Base-by-base conservation (phyloP, 2,113 vertebrate species). In the Podarcis cretensis region DNA sequence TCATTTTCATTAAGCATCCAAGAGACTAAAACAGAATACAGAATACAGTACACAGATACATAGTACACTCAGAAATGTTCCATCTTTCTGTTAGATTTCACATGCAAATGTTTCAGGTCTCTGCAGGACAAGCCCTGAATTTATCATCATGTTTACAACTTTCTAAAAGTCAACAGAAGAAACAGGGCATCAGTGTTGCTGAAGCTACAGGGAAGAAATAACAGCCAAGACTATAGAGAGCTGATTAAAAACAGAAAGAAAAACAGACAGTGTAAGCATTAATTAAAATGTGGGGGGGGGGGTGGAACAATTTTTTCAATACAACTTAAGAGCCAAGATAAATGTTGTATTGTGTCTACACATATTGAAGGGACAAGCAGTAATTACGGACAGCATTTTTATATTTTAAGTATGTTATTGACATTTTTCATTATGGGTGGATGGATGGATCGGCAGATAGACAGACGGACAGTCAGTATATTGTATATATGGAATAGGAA, bases 181-280 rank as follows among this genome's bases (percentile, higher is more conserved):
- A 71, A 43, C 77, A 13, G 87, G 89, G 79, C 30, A 14, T 93
- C 86, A 78, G 85, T 6, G 85, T 84, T 86, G 92, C 84, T 91
- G 76, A 80, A 91, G 65, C 80, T 43, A 32, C 0, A 37, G 89
- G 85, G 87, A 73, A 90, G 89, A 92, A 95, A 92, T 91, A 94
- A 93, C 92, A 86, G 82, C 40, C 86, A 89, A 91, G 23, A 83
- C 88, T 48, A 89, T 84, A 83, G 84, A 30, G 86, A 90, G 37
- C 8, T 66, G 32, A 12, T 86, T 90, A 87, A 88, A 68, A 68
- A 82, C 48, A 54, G 48, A 54, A 14, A 10, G 13, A 23, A 37
- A 40, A 95, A 94, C 91, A 84, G 88, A 89, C 91, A 92, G 90
- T 93, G 91, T 92, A 91, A 93, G 88, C 89, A 92, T 57, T 85